Evolutionary conservation across 2,888 invertebrate genomes (phyloP).

Genomic region (Cheilosia scutellata): DNA sequence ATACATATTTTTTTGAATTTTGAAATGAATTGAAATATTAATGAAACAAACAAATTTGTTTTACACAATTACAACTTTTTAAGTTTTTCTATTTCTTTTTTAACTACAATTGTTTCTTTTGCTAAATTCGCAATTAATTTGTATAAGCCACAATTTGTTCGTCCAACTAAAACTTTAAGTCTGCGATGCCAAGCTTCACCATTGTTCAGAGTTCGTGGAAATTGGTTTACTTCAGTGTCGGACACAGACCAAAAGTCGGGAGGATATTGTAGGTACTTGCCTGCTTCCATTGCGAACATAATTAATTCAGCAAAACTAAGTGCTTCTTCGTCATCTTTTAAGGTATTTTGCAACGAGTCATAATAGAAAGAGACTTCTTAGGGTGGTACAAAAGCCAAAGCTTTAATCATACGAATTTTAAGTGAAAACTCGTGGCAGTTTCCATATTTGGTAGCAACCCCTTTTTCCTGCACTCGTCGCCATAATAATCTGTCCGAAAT

Average conservation of each 20-base stretch:
- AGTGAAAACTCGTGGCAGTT: no score
- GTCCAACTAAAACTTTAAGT: slow-evolving; percentile 24
- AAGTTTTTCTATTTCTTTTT: background rate
- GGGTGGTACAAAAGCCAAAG: background rate
- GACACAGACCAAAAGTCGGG: slow-evolving; percentile 42
- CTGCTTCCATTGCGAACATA: slow-evolving; percentile 7
- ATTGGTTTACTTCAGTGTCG: slow-evolving; percentile 21
- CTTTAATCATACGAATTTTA: no score
- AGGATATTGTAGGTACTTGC: slow-evolving; percentile 14
- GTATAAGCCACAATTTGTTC: background rate
- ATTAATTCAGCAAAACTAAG: slow-evolving; percentile 14
- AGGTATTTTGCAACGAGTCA: slow-evolving; percentile 18
- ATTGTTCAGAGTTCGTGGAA: slow-evolving; percentile 42
- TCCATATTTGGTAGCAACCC: no score
- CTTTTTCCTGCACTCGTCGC: no score
- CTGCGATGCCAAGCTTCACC: slow-evolving; percentile 27
- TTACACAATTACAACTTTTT: no score
- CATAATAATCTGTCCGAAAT: no score
- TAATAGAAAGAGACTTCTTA: slow-evolving; percentile 22
- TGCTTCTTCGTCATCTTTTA: slow-evolving; percentile 21
- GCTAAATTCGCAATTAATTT: background rate
- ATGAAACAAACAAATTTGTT: no score
- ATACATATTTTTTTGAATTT: no score
- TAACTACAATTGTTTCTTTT: background rate
- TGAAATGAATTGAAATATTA: no score